phyloP scores from a whole-genome alignment of 2,888 invertebrate species.

The Tridacna gigas region DNA sequence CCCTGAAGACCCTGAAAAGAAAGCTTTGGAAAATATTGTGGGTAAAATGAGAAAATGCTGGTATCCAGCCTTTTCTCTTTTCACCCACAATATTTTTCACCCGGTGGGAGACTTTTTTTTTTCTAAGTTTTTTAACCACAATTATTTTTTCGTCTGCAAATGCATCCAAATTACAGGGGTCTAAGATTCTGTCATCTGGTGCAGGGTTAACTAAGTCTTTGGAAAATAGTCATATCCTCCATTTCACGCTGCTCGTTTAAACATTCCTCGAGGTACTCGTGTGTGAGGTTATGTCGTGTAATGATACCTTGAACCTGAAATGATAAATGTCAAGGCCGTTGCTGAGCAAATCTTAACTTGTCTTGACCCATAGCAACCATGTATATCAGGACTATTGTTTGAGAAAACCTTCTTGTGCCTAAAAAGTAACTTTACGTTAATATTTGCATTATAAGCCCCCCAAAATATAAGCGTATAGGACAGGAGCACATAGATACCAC shows the following conservation, averaged over 20 bases:
- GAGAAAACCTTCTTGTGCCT: too few species aligned
- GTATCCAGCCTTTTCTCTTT: neutral
- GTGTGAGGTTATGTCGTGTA: constrained; percentile 77
- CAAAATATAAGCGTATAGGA: too few species aligned
- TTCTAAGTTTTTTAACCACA: neutral
- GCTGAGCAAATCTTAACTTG: too few species aligned
- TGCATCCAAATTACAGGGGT: neutral
- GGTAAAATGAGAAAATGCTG: neutral
- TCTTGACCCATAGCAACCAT: too few species aligned
- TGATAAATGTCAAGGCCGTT: neutral
- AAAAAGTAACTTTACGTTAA: too few species aligned
- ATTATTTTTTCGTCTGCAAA: neutral
- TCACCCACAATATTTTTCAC: neutral
- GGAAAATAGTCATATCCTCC: constrained; percentile 53
- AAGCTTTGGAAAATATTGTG: neutral
- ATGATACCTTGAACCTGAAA: constrained; percentile 75
- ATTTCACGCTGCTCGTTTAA: constrained; percentile 54
- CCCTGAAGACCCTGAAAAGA: too few species aligned
- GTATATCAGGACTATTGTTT: too few species aligned
- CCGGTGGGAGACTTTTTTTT: neutral
- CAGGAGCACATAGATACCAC: too few species aligned
- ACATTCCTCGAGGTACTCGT: constrained; percentile 69
- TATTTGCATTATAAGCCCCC: too few species aligned
- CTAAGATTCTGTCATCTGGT: neutral
- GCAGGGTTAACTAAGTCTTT: constrained; percentile 12